phyloP scores from a whole-genome alignment of 2,113 vertebrate species.

The Oophaga pumilio region DNA sequence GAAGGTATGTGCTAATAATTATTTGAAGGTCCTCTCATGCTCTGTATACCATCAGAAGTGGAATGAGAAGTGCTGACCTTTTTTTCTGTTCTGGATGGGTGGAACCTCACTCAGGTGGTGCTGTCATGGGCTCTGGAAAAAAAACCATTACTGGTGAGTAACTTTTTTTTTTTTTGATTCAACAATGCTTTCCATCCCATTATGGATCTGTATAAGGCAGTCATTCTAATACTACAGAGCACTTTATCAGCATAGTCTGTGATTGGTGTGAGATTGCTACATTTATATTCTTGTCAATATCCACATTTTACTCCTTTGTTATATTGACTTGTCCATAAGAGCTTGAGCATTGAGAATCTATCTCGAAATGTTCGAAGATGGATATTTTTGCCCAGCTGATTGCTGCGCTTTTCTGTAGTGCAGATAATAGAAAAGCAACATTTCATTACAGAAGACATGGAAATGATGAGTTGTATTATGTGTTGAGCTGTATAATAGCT shows the following conservation, averaged over 20 bases:
- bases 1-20: no score
- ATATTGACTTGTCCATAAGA: not conserved
- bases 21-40: no score
- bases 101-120: no score
- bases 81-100: no score
- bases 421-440: not conserved
- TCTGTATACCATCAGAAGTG: no score
- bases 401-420: not conserved
- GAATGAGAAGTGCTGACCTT: no score
- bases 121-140: no score
- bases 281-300: not conserved
- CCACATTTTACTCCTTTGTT: not conserved
- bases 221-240: no score
- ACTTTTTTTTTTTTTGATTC: no score
- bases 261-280: not conserved
- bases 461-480: not conserved
- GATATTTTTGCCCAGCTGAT: not conserved
- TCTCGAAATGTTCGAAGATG: not conserved
- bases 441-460: not conserved
- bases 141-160: no score
- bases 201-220: no score
- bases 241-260: not conserved
- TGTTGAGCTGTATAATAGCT: not conserved
- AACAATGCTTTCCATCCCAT: no score
- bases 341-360: not conserved